Evolutionary conservation across 2,888 invertebrate species (phyloP).

Genomic region (Tetropium fuscum): DNA sequence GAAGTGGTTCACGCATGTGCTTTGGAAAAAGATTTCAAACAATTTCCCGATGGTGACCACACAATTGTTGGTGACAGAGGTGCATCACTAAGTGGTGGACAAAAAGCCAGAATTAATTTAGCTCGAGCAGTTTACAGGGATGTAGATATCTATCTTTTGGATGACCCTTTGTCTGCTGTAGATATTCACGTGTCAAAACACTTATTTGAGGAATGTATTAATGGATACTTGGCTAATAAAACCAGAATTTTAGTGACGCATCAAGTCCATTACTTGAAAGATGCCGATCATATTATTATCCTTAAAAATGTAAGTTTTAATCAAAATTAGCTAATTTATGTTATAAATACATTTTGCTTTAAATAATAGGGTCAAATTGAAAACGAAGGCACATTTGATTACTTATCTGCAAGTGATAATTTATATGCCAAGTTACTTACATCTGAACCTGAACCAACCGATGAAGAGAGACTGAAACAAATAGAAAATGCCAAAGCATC

Average conservation of each 20-base stretch:
- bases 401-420: not conserved
- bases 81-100: not conserved
- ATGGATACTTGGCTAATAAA: conserved; percentile 73
- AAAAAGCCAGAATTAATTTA: not conserved
- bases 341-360: not conserved
- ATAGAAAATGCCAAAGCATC: not conserved
- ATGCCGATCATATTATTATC: conserved; percentile 75
- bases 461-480: not conserved
- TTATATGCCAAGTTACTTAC: conserved; percentile 1
- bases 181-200: conserved; percentile 76
- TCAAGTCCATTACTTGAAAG: conserved; percentile 83
- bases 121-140: not conserved
- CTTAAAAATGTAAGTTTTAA: conserved; percentile 69
- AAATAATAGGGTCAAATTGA: not conserved
- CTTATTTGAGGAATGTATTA: conserved; percentile 83
- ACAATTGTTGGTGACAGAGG: conserved; percentile 2
- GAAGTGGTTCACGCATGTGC: not conserved
- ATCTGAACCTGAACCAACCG: conserved; percentile 35
- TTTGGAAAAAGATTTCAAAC: not conserved
- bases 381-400: not conserved
- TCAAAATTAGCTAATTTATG: not conserved
- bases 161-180: not conserved
- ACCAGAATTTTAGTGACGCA: conserved; percentile 86
- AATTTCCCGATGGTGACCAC: not conserved
- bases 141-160: not conserved